phyloP scores from a whole-genome alignment of 2,888 invertebrate genomes.

The Notodonta dromedarius region DNA sequence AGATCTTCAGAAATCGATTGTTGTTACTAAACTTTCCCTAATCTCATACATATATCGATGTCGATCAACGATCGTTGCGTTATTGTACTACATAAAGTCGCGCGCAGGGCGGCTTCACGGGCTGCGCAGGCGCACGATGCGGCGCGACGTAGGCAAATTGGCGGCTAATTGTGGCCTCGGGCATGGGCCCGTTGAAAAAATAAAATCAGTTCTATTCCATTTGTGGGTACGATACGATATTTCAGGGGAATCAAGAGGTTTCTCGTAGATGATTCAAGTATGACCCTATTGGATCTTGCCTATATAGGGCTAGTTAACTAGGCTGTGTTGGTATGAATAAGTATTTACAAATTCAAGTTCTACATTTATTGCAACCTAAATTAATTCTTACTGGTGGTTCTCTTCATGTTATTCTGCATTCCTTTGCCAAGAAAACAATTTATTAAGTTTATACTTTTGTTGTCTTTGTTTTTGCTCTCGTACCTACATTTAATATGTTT shows the following conservation, averaged over 20 bases:
- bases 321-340: background rate
- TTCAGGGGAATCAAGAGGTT: background rate
- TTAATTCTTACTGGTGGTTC: no score
- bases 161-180: constrained; percentile 65
- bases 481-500: no score
- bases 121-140: constrained; percentile 43
- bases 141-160: constrained; percentile 63
- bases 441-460: no score
- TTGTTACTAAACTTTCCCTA: no score
- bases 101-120: constrained; percentile 22
- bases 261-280: no score
- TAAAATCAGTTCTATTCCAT: constrained; percentile 37
- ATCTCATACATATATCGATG: constrained; percentile 31
- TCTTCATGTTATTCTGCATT: no score
- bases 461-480: no score
- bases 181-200: constrained; percentile 48
- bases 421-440: no score
- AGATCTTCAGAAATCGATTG: background rate
- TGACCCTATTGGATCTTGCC: background rate
- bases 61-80: constrained; percentile 31
- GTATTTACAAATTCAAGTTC: no score
- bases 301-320: background rate
- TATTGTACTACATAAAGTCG: constrained; percentile 45
- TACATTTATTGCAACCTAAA: no score
- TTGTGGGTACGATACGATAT: constrained; percentile 38